These are phyloP conservation scores for Dipodomys ordii DNA, from an alignment of 2,113 vertebrate species.

Conservation along the genomic window DNA sequence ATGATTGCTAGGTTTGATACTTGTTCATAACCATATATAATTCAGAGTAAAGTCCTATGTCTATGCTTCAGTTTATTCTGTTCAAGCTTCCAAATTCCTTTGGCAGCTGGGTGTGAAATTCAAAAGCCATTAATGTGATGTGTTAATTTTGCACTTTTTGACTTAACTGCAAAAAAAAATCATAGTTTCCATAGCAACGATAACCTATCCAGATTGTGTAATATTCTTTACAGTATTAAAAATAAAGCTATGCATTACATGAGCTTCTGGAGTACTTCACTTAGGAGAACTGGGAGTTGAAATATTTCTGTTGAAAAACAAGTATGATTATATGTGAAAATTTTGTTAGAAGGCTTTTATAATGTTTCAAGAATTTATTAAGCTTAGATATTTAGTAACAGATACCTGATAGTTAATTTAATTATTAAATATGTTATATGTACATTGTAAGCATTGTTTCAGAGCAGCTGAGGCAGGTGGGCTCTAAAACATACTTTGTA, in stretches of 20 bases:
- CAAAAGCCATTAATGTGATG: conserved; percentile 80
- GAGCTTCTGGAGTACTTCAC: conserved; percentile 76
- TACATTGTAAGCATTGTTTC: not conserved
- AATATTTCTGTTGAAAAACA: conserved; percentile 60
- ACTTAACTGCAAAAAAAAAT: conserved; percentile 76
- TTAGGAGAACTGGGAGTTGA: conserved; percentile 48
- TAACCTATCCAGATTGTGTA: conserved; percentile 82
- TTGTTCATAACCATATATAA: conserved; percentile 45
- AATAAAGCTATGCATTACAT: conserved; percentile 81
- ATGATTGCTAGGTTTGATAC: conserved; percentile 63
- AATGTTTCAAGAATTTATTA: conserved; percentile 61
- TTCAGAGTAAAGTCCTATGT: conserved; percentile 37
- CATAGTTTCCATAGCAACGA: conserved; percentile 81
- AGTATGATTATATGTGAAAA: conserved; percentile 38
- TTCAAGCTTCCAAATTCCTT: conserved; percentile 68
- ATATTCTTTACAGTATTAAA: conserved; percentile 83
- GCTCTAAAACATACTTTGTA: not conserved
- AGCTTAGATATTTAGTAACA: conserved; percentile 13
- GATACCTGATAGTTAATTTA: conserved; percentile 1
- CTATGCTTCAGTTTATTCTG: conserved; percentile 45
- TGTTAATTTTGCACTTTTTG: conserved; percentile 83
- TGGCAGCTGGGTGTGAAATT: conserved; percentile 76
- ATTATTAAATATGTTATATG: conserved; percentile 26
- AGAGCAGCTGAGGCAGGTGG: not conserved
- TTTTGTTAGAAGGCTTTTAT: conserved; percentile 54